Conservation (phyloP, 2,888 invertebrate genomes). For the Terebella lapidaria region DNA sequence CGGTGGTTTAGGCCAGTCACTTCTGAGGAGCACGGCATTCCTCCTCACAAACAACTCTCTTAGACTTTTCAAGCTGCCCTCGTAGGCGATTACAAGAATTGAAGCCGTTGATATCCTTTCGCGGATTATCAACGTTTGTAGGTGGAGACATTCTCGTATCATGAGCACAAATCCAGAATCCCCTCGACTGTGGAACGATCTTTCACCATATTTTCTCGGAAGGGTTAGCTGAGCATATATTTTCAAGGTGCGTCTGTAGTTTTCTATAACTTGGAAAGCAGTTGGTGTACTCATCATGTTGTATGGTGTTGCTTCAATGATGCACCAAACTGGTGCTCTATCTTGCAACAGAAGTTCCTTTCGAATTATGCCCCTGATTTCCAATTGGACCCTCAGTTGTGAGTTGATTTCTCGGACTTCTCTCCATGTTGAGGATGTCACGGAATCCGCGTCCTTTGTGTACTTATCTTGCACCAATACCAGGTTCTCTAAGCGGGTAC, state of each 20-base stretch:
- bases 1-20: constrained; percentile 64
- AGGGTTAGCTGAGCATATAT: constrained; percentile 67
- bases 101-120: constrained; percentile 76
- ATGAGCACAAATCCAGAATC: constrained; percentile 67
- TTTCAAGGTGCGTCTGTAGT: constrained; percentile 62
- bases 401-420: constrained; percentile 61
- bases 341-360: constrained; percentile 64
- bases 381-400: constrained; percentile 65
- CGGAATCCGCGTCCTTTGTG: constrained; percentile 36
- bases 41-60: constrained; percentile 64
- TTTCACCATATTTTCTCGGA: constrained; percentile 65
- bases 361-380: constrained; percentile 35
- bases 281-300: constrained; percentile 33
- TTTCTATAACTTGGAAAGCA: constrained; percentile 58
- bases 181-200: constrained; percentile 66
- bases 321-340: constrained; percentile 65
- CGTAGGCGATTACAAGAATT: constrained; percentile 65
- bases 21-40: constrained; percentile 65
- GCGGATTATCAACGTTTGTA: constrained; percentile 67
- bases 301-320: constrained; percentile 64
- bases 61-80: constrained; percentile 64
- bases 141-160: constrained; percentile 63
- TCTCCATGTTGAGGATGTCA: constrained; percentile 56
- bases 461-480: constrained; percentile 68
- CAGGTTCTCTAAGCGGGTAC: constrained; percentile 55